Evolutionary conservation across 2,888 invertebrate species (phyloP), one percentile per base, ranked within the genome.

Genomic region (Thymelicus sylvestris): DNA sequence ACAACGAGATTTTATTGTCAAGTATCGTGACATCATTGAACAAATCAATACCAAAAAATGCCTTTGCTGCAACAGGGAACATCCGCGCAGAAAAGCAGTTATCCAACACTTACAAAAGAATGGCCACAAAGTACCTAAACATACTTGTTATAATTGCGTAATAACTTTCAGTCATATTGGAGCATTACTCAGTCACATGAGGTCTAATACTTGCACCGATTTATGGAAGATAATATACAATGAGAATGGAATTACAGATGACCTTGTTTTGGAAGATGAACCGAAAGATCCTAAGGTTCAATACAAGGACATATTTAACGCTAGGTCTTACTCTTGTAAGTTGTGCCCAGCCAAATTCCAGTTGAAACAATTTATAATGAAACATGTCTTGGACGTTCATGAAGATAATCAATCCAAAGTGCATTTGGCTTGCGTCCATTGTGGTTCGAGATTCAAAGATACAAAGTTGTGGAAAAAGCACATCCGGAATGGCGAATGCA

Each of bases 111-210:
- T 94, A 70, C 94, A 94, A 81, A 94, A 94, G 83, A 94, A 93
- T 81, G 94, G 94, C 3, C 89, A 92, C 73, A 93, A 93, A 86
- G 95, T 95, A 65, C 95, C 95, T 0, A 94, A 95, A 77, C 95
- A 95, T 77, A 95, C 95, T 0, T 95, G 95, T 78, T 95, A 95
- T 77, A 95, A 95, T 80, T 95, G 95, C 79, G 95, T 95, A 72
- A 87, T 95, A 41, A 95, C 95, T 0, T 95, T 95, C 74, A 89
- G 88, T 6, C 94, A 94, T 74, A 94, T 94, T 71, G 94, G 94
- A 31, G 94, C 94, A 47, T 78, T 94, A 41, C 86, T 94, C 5
- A 94, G 94, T 77, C 94, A 94, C 76, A 94, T 94, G 94, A 84
- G 94, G 74, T 88, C 93, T 7, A 93, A 94, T 69, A 84, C 88